phyloP scores from a whole-genome alignment of 2,888 invertebrate species.

The Latrodectus hesperus region DNA sequence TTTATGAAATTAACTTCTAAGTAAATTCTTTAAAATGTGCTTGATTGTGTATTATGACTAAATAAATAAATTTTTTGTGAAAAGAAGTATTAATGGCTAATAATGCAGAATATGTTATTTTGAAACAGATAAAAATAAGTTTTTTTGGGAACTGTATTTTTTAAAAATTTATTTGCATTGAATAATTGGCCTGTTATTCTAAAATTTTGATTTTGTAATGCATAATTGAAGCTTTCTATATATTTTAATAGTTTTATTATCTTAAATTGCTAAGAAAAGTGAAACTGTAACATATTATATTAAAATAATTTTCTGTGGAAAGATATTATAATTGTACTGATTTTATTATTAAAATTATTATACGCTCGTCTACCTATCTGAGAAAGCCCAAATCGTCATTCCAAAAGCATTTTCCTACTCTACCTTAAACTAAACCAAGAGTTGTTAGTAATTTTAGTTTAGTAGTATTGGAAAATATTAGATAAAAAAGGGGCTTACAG shows the following conservation, averaged over 20 bases:
- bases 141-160: background rate
- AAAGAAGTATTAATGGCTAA: background rate
- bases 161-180: background rate
- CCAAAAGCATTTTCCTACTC: too few species aligned
- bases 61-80: background rate
- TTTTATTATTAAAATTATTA: too few species aligned
- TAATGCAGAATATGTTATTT: background rate
- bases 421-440: too few species aligned
- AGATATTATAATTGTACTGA: too few species aligned
- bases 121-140: background rate
- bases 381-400: too few species aligned
- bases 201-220: background rate
- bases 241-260: too few species aligned
- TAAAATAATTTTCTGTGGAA: too few species aligned
- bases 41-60: background rate
- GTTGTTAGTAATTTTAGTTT: conserved; percentile 13
- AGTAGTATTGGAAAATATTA: background rate
- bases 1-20: background rate
- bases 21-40: background rate
- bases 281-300: too few species aligned
- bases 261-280: too few species aligned
- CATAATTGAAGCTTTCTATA: background rate
- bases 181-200: background rate
- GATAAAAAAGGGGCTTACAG: background rate
- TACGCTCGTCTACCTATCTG: too few species aligned